These are phyloP conservation scores for Parapristionchus giblindavisi DNA, from an alignment of 2,888 invertebrate genomes.

Conservation along the genomic window DNA sequence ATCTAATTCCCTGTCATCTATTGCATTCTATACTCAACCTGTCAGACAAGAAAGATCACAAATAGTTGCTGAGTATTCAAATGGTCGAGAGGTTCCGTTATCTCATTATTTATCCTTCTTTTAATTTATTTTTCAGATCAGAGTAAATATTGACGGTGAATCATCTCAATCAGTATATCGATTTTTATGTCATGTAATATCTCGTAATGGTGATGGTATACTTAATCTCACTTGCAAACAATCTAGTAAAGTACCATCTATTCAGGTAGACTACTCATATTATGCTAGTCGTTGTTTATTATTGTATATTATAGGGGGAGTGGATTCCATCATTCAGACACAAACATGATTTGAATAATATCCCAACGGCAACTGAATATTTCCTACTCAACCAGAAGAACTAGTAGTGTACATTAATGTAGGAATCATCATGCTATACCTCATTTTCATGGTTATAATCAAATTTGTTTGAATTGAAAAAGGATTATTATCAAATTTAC, in stretches of 20 bases:
- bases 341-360: background rate
- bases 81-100: conserved; percentile 8
- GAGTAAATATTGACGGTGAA: background rate
- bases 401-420: background rate
- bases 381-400: background rate
- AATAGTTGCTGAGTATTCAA: conserved; percentile 11
- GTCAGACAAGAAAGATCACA: conserved; percentile 18
- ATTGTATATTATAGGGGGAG: conserved; percentile 48
- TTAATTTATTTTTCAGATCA: background rate
- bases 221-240: conserved; percentile 3
- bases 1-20: conserved; percentile 8
- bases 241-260: background rate
- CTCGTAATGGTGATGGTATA: conserved; percentile 16
- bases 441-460: too few relatives aligned
- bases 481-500: too few relatives aligned
- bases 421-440: background rate
- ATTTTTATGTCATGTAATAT: background rate
- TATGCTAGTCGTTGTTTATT: background rate
- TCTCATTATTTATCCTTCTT: background rate
- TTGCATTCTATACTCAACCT: conserved; percentile 32
- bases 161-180: background rate
- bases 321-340: conserved; percentile 59
- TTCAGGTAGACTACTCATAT: conserved; percentile 7
- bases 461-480: too few relatives aligned
- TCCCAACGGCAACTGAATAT: conserved; percentile 16